Conservation (phyloP, 2,888 invertebrate species). For the Thera obeliscata region DNA sequence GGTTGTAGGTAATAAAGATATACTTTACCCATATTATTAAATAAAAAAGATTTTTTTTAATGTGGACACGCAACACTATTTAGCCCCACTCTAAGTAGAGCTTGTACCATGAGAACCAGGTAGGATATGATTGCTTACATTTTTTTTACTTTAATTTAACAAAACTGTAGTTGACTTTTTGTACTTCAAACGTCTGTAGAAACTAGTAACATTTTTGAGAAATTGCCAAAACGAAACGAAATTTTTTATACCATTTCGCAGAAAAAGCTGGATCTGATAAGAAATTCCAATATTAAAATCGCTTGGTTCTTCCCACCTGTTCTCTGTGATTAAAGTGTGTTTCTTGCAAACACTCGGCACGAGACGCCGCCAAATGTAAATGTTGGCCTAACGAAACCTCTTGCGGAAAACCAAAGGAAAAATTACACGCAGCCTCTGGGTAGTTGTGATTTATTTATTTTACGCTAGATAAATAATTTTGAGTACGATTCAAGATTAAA, state of each 20-base stretch:
- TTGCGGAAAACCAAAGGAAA: conserved; percentile 68
- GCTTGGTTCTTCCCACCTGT: conserved; percentile 71
- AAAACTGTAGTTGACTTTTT: no score
- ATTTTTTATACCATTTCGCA: conserved; percentile 51
- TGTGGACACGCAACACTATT: no score
- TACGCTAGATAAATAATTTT: conserved; percentile 8
- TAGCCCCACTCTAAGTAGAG: no score
- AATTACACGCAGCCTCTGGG: conserved; percentile 59
- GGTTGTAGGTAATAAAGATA: no score
- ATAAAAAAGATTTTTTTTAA: no score
- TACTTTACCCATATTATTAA: no score
- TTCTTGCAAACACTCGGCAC: conserved; percentile 64
- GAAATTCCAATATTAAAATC: conserved; percentile 79
- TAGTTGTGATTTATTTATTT: conserved; percentile 31
- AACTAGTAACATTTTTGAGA: conserved; percentile 38
- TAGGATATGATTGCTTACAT: no score
- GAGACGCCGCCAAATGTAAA: conserved; percentile 72
- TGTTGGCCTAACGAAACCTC: conserved; percentile 72
- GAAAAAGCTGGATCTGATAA: conserved; percentile 66
- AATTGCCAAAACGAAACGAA: conserved; percentile 48
- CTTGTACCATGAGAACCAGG: no score
- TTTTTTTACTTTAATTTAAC: no score
- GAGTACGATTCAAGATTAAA: background rate
- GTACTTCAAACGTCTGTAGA: background rate
- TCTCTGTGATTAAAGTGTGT: conserved; percentile 80